phyloP scores from a whole-genome alignment of 2,797 vertebrate genomes.

The Parauchenoglanis ngamensis region DNA sequence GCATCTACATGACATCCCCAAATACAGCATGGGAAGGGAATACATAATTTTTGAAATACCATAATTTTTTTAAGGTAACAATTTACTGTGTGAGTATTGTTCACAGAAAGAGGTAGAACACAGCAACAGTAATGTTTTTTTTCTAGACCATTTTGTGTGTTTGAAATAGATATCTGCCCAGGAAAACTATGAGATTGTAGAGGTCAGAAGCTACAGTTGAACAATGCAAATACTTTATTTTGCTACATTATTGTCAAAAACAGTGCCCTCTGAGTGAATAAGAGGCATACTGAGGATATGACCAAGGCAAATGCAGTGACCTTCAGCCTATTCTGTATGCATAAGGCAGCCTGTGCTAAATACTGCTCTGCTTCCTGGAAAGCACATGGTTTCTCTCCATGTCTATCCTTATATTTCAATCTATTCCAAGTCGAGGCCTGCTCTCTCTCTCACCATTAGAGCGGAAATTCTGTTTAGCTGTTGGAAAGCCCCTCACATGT shows the following conservation, averaged over 20 bases:
- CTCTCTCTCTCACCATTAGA: not conserved
- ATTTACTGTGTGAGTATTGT: not conserved
- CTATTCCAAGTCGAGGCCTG: not conserved
- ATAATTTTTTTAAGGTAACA: not conserved
- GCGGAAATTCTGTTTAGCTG: too few relatives aligned
- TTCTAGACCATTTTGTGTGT: not conserved
- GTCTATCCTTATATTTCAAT: not conserved
- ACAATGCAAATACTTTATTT: not conserved
- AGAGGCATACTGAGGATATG: not conserved
- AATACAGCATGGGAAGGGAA: not conserved
- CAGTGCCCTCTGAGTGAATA: not conserved
- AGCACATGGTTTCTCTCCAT: slow-evolving; percentile 2
- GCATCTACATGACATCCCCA: not conserved
- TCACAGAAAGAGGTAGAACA: not conserved
- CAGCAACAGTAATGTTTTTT: not conserved
- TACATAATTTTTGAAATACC: not conserved
- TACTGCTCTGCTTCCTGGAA: not conserved
- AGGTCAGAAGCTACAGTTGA: not conserved
- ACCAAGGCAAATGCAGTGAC: too few relatives aligned
- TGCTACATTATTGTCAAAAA: not conserved
- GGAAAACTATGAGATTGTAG: not conserved
- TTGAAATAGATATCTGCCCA: not conserved
- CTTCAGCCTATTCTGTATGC: not conserved
- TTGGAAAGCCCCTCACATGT: not conserved
- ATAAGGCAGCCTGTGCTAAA: not conserved